These are phyloP conservation scores for Fissipunctia ypsillon DNA, from an alignment of 2,888 invertebrate species.

Conservation along the genomic window DNA sequence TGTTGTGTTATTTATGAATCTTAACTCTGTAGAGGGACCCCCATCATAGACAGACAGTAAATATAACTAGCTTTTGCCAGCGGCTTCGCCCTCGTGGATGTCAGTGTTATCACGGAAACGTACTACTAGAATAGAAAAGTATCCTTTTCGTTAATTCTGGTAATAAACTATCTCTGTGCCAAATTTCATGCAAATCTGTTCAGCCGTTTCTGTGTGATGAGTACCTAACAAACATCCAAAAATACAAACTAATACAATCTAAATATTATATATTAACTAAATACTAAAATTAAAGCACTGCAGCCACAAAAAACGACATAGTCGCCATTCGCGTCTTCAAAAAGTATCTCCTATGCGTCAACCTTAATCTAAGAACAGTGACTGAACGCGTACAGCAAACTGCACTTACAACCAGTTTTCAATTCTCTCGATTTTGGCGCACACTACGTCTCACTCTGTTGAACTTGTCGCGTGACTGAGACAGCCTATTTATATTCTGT, in stretches of 20 bases:
- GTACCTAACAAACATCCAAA: neutral
- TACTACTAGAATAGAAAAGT: neutral
- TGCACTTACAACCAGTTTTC: conserved; percentile 57
- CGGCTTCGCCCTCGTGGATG: neutral
- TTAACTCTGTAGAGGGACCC: neutral
- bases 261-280: no score
- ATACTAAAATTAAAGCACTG: no score
- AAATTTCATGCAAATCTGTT: neutral
- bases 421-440: conserved; percentile 41
- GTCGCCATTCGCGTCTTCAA: neutral
- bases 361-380: conserved; percentile 42
- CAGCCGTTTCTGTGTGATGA: neutral
- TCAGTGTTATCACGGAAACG: no score
- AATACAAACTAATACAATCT: no score
- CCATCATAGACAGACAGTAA: neutral
- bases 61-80: neutral
- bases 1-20: neutral
- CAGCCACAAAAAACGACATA: neutral
- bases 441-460: conserved; percentile 20
- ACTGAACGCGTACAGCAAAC: conserved; percentile 55
- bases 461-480: conserved; percentile 5
- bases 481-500: neutral
- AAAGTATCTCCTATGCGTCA: conserved; percentile 14
- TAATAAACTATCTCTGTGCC: neutral
- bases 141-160: neutral